Percentiles rank a stretch among this genome's conserved stretches.
phyloP scores from a whole-genome alignment of 2,888 invertebrate genomes.

The Stegana nigrithorax region DNA sequence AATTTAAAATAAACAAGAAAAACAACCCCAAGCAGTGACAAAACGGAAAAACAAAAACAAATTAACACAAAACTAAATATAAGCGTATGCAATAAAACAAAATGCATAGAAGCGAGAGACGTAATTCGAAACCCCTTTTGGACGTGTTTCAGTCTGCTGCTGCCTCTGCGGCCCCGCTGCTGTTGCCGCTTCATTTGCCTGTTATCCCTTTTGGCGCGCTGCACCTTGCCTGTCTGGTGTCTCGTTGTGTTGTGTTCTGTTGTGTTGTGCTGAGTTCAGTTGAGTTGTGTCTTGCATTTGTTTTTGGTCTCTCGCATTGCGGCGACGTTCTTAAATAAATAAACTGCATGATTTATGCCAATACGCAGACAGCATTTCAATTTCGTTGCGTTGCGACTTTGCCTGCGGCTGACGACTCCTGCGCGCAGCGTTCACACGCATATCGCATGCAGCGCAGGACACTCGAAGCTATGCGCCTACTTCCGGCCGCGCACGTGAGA shows the following conservation, averaged over 20 bases:
- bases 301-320: too few species aligned
- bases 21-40: conserved; percentile 3
- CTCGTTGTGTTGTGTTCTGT: background rate
- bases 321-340: too few species aligned
- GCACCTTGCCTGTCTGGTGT: too few species aligned
- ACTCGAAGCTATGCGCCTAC: too few species aligned
- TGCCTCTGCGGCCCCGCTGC: background rate
- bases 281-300: background rate
- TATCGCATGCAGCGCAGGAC: background rate
- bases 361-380: too few species aligned
- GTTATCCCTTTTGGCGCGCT: background rate
- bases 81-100: background rate
- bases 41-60: conserved; percentile 7
- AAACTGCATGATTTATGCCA: too few species aligned
- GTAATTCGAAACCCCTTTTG: conserved; percentile 11
- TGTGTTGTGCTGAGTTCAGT: background rate
- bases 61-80: conserved; percentile 1
- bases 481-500: too few species aligned
- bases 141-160: background rate
- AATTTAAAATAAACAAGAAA: conserved; percentile 18
- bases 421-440: conserved; percentile 17
- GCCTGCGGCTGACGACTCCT: conserved; percentile 30
- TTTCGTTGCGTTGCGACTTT: conserved; percentile 24
- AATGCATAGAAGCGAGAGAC: background rate
- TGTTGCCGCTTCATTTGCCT: background rate